Percentiles rank a stretch among this genome's conserved stretches.
These are phyloP conservation scores for Pachycephus smyrnensis DNA, from an alignment of 2,888 invertebrate species.

Conservation along the genomic window DNA sequence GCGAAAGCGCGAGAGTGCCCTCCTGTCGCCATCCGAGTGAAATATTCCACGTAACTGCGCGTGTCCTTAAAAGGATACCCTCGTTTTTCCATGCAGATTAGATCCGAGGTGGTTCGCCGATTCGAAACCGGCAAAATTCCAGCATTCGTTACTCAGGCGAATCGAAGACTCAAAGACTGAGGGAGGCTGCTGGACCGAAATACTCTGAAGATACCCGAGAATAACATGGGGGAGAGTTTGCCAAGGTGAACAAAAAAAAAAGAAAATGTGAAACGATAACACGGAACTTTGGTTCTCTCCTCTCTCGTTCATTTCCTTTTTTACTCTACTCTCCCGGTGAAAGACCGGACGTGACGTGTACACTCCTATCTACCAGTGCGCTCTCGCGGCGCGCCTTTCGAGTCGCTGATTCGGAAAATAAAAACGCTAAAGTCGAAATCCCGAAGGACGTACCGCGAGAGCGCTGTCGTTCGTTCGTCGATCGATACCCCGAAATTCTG, in stretches of 20 bases:
- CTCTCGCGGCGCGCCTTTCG: neutral
- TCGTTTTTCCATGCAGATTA: conserved; percentile 28
- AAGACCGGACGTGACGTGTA: conserved; percentile 1
- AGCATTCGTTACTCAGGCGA: neutral
- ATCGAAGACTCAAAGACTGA: neutral
- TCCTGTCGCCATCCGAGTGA: conserved; percentile 20
- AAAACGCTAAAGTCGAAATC: neutral
- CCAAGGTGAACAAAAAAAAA: neutral
- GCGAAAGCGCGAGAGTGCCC: conserved; percentile 8
- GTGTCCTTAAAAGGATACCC: conserved; percentile 16
- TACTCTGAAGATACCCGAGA: neutral
- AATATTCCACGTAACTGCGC: conserved; percentile 17
- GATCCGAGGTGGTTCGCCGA: conserved; percentile 22
- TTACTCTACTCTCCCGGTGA: conserved; percentile 11
- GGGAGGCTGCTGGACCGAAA: neutral
- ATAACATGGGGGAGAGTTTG: neutral
- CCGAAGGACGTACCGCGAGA: neutral
- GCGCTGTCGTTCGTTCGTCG: neutral
- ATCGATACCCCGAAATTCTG: neutral
- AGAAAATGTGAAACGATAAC: neutral
- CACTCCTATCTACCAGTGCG: neutral
- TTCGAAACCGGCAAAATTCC: neutral
- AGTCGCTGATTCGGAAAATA: neutral
- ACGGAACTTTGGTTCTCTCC: neutral
- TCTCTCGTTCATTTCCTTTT: neutral